These are phyloP conservation scores for Cryptus viduatorius DNA, from an alignment of 2,888 invertebrate genomes.

Conservation along the genomic window DNA sequence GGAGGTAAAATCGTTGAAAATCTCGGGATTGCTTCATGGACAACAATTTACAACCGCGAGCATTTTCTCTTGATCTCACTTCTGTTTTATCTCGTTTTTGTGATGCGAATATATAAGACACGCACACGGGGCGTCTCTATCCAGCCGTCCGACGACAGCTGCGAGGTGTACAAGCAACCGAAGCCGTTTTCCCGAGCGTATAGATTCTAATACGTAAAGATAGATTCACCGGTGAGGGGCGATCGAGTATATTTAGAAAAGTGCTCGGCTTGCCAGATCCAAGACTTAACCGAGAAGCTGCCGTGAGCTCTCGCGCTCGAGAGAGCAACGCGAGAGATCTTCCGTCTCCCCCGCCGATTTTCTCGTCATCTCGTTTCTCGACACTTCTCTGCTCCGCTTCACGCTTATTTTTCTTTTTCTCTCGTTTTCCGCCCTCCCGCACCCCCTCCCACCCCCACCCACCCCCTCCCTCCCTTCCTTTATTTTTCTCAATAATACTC, in stretches of 20 bases:
- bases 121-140: slow-evolving; percentile 53
- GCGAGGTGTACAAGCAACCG: slow-evolving; percentile 69
- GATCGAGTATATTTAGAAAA: slow-evolving; percentile 84
- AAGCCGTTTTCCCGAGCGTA: slow-evolving; percentile 75
- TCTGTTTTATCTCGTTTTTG: slow-evolving; percentile 24
- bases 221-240: slow-evolving; percentile 84
- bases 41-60: neutral
- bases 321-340: slow-evolving; percentile 41
- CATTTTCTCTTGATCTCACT: neutral
- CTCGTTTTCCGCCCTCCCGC: neutral
- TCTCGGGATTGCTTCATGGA: no score
- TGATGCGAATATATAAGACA: slow-evolving; percentile 15
- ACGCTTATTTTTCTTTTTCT: slow-evolving; percentile 21
- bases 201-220: slow-evolving; percentile 84
- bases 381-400: slow-evolving; percentile 23
- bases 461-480: neutral
- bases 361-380: slow-evolving; percentile 33
- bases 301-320: slow-evolving; percentile 28
- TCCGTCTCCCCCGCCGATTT: slow-evolving; percentile 47
- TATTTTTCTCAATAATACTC: slow-evolving; percentile 19
- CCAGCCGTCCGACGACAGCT: slow-evolving; percentile 69
- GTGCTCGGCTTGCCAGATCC: slow-evolving; percentile 83
- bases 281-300: slow-evolving; percentile 69
- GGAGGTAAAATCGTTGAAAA: no score
- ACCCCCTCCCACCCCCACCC: no score